phyloP scores from a whole-genome alignment of 2,888 invertebrate species.

The Ennomos erosarius region DNA sequence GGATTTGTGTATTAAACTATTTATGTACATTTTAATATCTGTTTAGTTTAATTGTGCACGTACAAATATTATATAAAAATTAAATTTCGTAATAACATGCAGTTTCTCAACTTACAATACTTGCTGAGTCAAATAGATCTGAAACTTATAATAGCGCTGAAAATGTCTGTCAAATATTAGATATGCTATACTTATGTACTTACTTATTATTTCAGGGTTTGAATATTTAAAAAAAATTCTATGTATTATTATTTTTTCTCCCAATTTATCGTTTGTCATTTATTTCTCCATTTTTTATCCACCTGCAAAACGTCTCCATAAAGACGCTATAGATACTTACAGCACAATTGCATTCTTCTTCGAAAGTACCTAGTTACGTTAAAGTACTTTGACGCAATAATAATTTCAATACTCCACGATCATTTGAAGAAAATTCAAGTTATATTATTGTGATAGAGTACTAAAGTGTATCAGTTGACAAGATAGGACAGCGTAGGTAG shows the following conservation, averaged over 20 bases:
- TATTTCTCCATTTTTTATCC: conserved; percentile 15
- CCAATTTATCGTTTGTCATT: neutral
- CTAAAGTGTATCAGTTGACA: conserved; percentile 5
- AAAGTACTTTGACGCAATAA: conserved; percentile 3
- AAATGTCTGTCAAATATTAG: no score
- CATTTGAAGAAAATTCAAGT: neutral
- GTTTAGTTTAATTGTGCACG: no score
- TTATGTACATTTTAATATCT: conserved; percentile 7
- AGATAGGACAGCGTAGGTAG: conserved; percentile 32
- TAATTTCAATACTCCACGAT: neutral
- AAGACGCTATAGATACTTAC: conserved; percentile 20
- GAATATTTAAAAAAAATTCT: no score
- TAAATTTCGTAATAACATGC: no score
- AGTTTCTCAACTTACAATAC: no score
- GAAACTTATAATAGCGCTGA: no score
- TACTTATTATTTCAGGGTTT: no score
- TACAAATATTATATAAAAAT: no score
- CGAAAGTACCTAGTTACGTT: conserved; percentile 4
- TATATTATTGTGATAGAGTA: conserved; percentile 15
- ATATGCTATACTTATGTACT: no score
- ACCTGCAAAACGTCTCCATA: conserved; percentile 25
- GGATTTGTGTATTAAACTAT: conserved; percentile 1
- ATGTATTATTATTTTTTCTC: no score
- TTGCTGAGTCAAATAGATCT: no score
- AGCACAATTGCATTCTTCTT: conserved; percentile 8